Conservation (phyloP, 2,797 vertebrate genomes). For the Manis crassicaudata region DNA sequence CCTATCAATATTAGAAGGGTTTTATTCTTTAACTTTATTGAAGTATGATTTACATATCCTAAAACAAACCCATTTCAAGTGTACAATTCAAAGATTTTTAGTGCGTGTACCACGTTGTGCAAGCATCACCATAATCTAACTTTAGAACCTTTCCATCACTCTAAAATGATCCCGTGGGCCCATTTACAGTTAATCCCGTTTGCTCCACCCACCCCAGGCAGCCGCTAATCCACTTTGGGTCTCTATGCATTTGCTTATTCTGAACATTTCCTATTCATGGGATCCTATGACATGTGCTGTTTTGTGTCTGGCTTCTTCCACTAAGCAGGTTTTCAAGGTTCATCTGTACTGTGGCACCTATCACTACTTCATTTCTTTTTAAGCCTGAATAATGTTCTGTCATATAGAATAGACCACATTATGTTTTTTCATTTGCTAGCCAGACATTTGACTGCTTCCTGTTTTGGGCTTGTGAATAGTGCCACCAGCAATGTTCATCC, state of each 20-base stretch:
- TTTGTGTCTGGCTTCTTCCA: background rate
- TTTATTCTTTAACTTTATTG: background rate
- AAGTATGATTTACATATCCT: background rate
- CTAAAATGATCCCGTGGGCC: background rate
- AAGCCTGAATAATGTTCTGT: background rate
- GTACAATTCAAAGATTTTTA: background rate
- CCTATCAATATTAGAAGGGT: background rate
- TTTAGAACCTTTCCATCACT: background rate
- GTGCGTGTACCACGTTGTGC: background rate
- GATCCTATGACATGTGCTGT: too few relatives aligned
- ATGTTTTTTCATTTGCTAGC: background rate
- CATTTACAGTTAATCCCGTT: background rate
- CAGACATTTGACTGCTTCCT: background rate
- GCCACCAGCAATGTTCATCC: rapidly evolving
- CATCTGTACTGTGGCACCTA: background rate
- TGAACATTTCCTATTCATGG: background rate
- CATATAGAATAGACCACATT: background rate
- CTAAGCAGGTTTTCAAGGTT: background rate
- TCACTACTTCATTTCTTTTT: background rate
- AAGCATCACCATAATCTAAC: background rate
- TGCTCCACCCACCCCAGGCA: background rate
- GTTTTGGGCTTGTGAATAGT: background rate
- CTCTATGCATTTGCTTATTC: background rate
- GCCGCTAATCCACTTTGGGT: background rate
- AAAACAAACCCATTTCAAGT: background rate